Conservation (phyloP, 2,113 vertebrate genomes). For the Heterocephalus glaber region DNA sequence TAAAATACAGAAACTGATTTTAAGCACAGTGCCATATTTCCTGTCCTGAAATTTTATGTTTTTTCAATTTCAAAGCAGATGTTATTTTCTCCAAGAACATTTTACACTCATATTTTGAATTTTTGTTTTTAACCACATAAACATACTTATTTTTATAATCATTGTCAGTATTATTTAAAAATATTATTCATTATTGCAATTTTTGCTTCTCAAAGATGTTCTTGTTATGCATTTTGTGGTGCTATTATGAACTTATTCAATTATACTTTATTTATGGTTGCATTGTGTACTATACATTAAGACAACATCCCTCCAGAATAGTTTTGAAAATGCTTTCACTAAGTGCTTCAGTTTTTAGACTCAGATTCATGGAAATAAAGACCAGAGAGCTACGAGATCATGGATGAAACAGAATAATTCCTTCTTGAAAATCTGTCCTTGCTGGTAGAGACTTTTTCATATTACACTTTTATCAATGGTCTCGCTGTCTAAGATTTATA, state of each 20-base stretch:
- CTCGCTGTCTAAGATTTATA: not conserved
- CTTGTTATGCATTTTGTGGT: not conserved
- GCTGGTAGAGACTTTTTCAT: not conserved
- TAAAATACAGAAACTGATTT: not conserved
- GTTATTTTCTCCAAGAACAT: not conserved
- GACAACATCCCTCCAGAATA: not conserved
- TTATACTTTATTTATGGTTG: not conserved
- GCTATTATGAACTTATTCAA: not conserved
- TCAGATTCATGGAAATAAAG: not conserved
- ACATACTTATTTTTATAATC: not conserved
- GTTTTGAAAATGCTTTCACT: not conserved
- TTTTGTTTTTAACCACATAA: not conserved
- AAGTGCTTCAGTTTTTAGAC: not conserved
- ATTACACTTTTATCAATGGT: not conserved
- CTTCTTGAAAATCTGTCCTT: not conserved
- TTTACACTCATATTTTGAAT: not conserved
- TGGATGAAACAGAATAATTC: not conserved
- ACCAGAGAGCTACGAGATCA: not conserved
- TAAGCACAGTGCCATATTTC: not conserved
- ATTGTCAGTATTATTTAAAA: not conserved
- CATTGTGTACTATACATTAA: accelerated
- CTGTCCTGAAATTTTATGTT: not conserved
- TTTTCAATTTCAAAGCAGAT: not conserved
- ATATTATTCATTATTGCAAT: not conserved
- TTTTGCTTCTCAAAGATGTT: not conserved